phyloP scores from a whole-genome alignment of 92 coral and sea anemone species.

The Chrysogorgia sp. region DNA sequence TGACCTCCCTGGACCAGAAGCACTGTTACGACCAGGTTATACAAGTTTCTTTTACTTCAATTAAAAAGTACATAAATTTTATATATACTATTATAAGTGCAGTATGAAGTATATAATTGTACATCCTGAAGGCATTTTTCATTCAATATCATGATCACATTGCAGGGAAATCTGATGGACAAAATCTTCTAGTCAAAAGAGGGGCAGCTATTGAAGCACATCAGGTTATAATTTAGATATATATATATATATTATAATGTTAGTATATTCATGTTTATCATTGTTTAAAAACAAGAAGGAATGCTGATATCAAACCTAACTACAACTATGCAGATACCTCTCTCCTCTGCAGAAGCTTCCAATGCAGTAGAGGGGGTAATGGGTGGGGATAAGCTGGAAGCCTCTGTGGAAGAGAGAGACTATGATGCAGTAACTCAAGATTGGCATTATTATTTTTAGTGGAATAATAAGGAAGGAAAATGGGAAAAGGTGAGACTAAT shows the following conservation, averaged over 20 bases:
- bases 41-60: too few species aligned
- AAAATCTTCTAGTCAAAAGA: slow-evolving; percentile 80
- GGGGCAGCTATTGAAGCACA: slow-evolving; percentile 91
- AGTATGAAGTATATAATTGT: background rate
- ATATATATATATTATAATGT: too few species aligned
- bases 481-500: slow-evolving; percentile 88
- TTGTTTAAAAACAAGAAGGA: background rate
- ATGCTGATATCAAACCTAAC: too few species aligned
- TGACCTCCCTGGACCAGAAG: slow-evolving; percentile 98
- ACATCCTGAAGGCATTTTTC: background rate
- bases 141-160: background rate
- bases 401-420: too few species aligned
- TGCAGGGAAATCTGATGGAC: slow-evolving; percentile 85
- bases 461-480: slow-evolving; percentile 89
- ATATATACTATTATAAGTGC: too few species aligned
- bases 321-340: too few species aligned
- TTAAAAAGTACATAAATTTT: too few species aligned
- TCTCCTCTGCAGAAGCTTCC: too few species aligned
- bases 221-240: slow-evolving; percentile 75
- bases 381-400: too few species aligned
- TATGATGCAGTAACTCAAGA: too few species aligned
- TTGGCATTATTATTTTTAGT: slow-evolving; percentile 60
- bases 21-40: slow-evolving; percentile 91
- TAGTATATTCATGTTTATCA: background rate
- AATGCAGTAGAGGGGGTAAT: too few species aligned